Base-by-base conservation (phyloP, 2,888 invertebrate genomes). In the Julus scanicus region DNA sequence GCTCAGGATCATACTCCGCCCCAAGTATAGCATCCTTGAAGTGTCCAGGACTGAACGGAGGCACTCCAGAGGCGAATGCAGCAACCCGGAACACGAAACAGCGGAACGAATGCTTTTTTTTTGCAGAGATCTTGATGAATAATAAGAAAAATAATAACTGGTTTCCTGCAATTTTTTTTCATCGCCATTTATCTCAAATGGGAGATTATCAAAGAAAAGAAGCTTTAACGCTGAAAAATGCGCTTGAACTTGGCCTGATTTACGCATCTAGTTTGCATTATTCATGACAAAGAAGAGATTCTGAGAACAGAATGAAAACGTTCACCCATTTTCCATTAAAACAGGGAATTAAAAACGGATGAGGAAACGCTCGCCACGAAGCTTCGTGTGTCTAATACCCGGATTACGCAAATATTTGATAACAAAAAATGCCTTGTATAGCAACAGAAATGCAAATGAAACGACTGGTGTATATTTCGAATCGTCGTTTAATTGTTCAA, bases 161-260 rank as follows among this genome's bases (percentile, higher is more conserved):
- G 71, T 71, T 71, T 71, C 71, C 71, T 9, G 29, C 57, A 2
- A 15, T 29, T 71, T 3, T 29, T 71, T 71, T 63, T 63, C 63
- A n/a, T 57, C 57, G 17, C 57, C n/a, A n/a, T 57, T 57, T n/a
- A n/a, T 11, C n/a, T 71, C 20, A 9, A 29, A 71, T 71, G 71
- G 71, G 71, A 11, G 71, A 71, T 71, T 17, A 71, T 71, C 71
- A 71, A 71, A 2, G 5, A 71, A 29, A 71, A 71, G 29, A 29
- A 29, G 20, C 29, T 71, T 29, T 8, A 48, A 5, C 48, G 6
- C 6, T 48, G 48, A 9, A 48, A 48, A 71, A 17, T 29, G 71
- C 71, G 71, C 71, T 71, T 71, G 71, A 71, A 71, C 71, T 71
- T 71, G 71, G 71, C 71, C 71, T 29, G 71, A 71, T 71, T 71